phyloP scores from a whole-genome alignment of 2,888 invertebrate genomes.

The Orthonevra nobilis region DNA sequence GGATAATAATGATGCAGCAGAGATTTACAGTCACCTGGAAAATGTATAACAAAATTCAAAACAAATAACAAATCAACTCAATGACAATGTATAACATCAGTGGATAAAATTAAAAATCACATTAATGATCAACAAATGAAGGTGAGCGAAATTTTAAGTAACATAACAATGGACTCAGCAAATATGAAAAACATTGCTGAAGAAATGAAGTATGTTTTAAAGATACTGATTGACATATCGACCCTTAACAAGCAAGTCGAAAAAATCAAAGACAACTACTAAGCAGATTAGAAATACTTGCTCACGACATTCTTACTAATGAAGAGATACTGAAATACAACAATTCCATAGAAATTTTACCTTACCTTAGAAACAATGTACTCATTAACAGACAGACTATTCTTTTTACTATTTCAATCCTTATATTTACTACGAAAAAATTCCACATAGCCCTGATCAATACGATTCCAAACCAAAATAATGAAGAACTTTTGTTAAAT shows the following conservation, averaged over 20 bases:
- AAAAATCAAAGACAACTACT: not conserved
- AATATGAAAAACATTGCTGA: not conserved
- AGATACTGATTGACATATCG: not conserved
- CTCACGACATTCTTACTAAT: not conserved
- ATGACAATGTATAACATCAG: conserved; percentile 6
- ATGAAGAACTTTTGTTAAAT: not conserved
- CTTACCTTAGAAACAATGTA: conserved; percentile 36
- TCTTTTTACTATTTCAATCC: not conserved
- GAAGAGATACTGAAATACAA: not conserved
- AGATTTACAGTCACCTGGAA: not conserved
- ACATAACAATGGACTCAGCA: not conserved
- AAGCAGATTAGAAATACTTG: not conserved
- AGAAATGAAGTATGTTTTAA: not conserved
- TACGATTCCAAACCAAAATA: not conserved
- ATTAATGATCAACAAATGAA: not conserved
- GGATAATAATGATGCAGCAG: not conserved
- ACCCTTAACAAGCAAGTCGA: not conserved
- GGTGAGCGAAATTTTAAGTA: not conserved
- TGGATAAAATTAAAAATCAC: conserved; percentile 4
- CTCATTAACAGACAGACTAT: conserved; percentile 36
- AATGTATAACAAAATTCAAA: not conserved
- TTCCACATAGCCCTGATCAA: no score
- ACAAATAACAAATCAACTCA: not conserved
- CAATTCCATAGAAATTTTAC: not conserved
- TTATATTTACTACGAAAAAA: not conserved